phyloP scores from a whole-genome alignment of 2,888 invertebrate species.

The Acheta domesticus region DNA sequence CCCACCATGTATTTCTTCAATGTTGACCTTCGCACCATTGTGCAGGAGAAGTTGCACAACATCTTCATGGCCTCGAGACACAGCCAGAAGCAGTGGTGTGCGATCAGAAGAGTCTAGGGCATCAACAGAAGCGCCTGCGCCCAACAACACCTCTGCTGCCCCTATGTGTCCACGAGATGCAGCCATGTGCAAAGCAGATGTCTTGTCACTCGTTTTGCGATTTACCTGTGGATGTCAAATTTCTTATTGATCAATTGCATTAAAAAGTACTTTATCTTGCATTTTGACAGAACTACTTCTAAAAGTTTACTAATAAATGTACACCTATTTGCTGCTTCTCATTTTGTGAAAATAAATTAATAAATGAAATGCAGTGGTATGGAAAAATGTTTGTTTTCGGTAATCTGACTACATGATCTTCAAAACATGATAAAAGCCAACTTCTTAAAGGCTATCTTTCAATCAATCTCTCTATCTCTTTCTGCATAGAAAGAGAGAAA shows the following conservation, averaged over 20 bases:
- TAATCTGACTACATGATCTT: too few relatives aligned
- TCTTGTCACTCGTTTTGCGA: constrained; percentile 58
- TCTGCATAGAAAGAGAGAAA: too few relatives aligned
- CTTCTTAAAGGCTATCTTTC: too few relatives aligned
- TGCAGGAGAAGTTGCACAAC: constrained; percentile 46
- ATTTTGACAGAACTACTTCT: too few relatives aligned
- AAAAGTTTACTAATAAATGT: too few relatives aligned
- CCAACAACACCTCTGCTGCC: constrained; percentile 55
- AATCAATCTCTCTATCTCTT: too few relatives aligned
- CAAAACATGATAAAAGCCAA: too few relatives aligned
- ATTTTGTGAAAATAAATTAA: too few relatives aligned
- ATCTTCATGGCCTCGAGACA: constrained; percentile 46
- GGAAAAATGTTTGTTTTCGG: too few relatives aligned
- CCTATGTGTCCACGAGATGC: constrained; percentile 56
- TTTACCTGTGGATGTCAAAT: constrained; percentile 52
- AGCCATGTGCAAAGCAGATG: constrained; percentile 62
- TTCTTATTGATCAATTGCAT: not conserved
- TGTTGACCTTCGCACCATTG: constrained; percentile 45
- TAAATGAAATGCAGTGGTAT: too few relatives aligned
- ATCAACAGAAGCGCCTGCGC: constrained; percentile 57
- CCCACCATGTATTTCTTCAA: constrained; percentile 63
- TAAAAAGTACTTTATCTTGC: too few relatives aligned
- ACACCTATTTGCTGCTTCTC: too few relatives aligned
- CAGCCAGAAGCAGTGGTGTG: constrained; percentile 51
- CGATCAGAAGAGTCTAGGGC: constrained; percentile 58